Percentiles rank a stretch among this genome's conserved stretches.
These are phyloP conservation scores for Saccopteryx bilineata DNA, from an alignment of 2,113 vertebrate species.

Conservation along the genomic window DNA sequence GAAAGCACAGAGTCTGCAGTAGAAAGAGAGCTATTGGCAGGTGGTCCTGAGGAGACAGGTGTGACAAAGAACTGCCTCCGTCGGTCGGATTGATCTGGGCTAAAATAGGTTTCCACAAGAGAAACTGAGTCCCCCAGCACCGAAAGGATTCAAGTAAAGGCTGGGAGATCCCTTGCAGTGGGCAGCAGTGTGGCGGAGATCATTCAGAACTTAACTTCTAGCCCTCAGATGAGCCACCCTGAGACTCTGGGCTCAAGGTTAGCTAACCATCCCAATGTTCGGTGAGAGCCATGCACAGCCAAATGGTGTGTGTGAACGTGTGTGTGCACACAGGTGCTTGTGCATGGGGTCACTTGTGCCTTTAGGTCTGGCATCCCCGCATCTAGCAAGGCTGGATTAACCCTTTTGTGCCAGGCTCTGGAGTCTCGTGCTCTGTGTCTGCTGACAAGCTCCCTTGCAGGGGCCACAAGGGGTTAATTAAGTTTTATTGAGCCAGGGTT, in stretches of 20 bases:
- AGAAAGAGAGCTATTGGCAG: neutral
- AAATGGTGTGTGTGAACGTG: neutral
- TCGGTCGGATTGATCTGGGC: neutral
- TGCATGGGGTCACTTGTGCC: too few relatives aligned
- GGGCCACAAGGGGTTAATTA: conserved; percentile 85
- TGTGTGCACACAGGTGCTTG: neutral
- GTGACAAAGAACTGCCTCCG: neutral
- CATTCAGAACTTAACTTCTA: neutral
- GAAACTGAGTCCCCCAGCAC: neutral
- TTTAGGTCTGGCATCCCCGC: neutral
- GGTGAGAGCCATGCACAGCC: neutral
- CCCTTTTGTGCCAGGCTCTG: neutral
- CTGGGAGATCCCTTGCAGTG: neutral
- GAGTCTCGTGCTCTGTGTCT: neutral
- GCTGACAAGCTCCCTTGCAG: conserved; percentile 57
- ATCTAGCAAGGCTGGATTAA: conserved; percentile 34
- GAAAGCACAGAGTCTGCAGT: neutral
- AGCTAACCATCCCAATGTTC: neutral
- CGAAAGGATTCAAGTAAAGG: neutral
- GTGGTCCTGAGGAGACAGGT: neutral
- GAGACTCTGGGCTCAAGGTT: neutral
- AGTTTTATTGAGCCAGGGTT: conserved; percentile 83
- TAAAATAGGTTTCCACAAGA: rapidly evolving
- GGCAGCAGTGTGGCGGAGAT: neutral
- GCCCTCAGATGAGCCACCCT: neutral